These are phyloP conservation scores for Podotricha telesiphe DNA, from an alignment of 2,888 invertebrate species.

Conservation along the genomic window DNA sequence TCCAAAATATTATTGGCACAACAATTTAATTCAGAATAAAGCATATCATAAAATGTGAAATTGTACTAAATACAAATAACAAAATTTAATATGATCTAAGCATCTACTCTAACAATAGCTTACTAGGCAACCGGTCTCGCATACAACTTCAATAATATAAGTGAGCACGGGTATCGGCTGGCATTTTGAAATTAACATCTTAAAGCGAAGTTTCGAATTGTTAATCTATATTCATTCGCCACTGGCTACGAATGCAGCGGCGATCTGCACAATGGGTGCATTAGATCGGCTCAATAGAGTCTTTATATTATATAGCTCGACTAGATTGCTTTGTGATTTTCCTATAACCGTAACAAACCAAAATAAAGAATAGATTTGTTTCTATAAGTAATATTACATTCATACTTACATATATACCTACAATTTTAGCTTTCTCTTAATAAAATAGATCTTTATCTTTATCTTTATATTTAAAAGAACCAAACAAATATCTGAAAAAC, in stretches of 20 bases:
- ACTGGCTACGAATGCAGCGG: slow-evolving; percentile 70
- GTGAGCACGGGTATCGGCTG: slow-evolving; percentile 44
- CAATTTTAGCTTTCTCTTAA: no score
- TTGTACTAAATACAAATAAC: background rate
- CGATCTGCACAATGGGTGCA: slow-evolving; percentile 73
- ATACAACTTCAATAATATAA: slow-evolving; percentile 44
- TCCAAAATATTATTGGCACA: background rate
- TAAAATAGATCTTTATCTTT: no score
- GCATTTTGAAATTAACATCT: slow-evolving; percentile 61
- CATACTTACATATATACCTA: no score
- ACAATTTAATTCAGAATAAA: background rate
- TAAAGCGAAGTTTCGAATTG: slow-evolving; percentile 67
- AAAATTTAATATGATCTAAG: slow-evolving; percentile 30
- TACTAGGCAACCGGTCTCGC: slow-evolving; percentile 37
- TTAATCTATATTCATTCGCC: slow-evolving; percentile 79
- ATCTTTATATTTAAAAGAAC: background rate
- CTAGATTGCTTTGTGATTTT: slow-evolving; percentile 17
- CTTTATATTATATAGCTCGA: slow-evolving; percentile 42
- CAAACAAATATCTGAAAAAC: background rate
- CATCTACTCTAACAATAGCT: slow-evolving; percentile 38
- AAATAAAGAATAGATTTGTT: background rate
- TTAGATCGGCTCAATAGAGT: slow-evolving; percentile 54
- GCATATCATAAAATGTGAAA: background rate
- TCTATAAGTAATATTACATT: background rate
- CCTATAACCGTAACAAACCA: background rate